Evolutionary conservation across 2,113 vertebrate genomes (phyloP).

Genomic region (Ceyx margarethae): DNA sequence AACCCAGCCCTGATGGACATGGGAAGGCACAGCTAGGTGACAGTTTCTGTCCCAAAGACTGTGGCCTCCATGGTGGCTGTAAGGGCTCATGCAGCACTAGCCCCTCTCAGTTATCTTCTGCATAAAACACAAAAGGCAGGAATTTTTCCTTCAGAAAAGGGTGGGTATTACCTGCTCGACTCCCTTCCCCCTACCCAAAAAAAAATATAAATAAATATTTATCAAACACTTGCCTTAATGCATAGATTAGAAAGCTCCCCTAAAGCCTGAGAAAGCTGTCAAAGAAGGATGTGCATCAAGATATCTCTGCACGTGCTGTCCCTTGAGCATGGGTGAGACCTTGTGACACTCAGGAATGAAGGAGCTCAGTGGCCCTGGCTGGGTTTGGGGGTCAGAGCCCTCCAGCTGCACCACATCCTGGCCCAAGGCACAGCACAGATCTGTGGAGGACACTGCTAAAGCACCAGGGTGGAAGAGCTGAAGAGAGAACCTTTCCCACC

Average conservation of each 20-base stretch:
- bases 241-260: not conserved
- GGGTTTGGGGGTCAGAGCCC: not conserved
- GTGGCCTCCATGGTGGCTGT: not conserved
- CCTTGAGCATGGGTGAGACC: not conserved
- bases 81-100: not conserved
- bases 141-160: not conserved
- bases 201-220: not conserved
- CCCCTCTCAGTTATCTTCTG: not conserved
- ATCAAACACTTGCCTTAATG: not conserved
- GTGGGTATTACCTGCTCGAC: too few relatives aligned
- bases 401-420: accelerated
- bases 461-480: not conserved
- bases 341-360: not conserved
- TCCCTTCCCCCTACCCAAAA: not conserved
- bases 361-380: not conserved
- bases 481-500: not conserved
- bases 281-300: not conserved
- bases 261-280: not conserved
- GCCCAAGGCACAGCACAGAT: not conserved
- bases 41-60: not conserved
- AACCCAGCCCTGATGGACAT: not conserved
- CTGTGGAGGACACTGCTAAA: not conserved
- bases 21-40: not conserved
- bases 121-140: not conserved
- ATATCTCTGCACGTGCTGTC: not conserved